Evolutionary conservation across 1,140 invertebrate genomes (phyloP).

Genomic region (Ruditapes philippinarum): DNA sequence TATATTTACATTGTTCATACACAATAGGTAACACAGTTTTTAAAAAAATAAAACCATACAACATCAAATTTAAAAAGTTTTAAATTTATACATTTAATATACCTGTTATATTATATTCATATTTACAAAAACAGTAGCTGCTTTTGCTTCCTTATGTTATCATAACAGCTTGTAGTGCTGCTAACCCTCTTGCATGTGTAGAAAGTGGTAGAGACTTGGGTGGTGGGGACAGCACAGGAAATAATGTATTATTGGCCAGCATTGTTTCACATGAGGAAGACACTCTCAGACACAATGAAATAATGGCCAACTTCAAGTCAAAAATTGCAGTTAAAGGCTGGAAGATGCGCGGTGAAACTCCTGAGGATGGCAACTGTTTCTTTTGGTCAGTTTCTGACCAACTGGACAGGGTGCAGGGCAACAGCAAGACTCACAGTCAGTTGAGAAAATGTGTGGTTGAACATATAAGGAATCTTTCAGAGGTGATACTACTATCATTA

Average conservation of each 20-base stretch:
- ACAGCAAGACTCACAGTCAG: neutral
- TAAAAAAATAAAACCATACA: no score
- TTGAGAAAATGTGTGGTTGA: neutral
- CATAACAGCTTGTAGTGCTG: slow-evolving; percentile 30
- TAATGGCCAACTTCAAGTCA: neutral
- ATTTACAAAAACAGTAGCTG: neutral
- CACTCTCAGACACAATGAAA: neutral
- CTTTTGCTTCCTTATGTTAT: neutral
- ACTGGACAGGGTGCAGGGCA: neutral
- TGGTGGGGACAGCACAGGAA: neutral
- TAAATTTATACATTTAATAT: no score
- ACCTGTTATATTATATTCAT: no score
- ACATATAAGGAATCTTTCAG: slow-evolving; percentile 29
- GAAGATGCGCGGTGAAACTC: neutral
- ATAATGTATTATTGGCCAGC: neutral
- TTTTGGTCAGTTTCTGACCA: slow-evolving; percentile 42
- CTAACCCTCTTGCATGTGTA: neutral
- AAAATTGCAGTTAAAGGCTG: slow-evolving; percentile 24
- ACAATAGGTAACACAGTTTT: no score
- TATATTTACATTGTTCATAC: no score
- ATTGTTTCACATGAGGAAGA: slow-evolving; percentile 20
- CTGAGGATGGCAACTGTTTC: slow-evolving; percentile 33
- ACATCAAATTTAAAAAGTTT: no score
- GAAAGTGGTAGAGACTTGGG: neutral
- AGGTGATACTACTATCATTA: slow-evolving; percentile 7